A percentile compares a stretch with the other conserved stretches of the same genome.
Evolutionary conservation across 2,888 invertebrate genomes (phyloP).

Genomic region (Muscina levida): DNA sequence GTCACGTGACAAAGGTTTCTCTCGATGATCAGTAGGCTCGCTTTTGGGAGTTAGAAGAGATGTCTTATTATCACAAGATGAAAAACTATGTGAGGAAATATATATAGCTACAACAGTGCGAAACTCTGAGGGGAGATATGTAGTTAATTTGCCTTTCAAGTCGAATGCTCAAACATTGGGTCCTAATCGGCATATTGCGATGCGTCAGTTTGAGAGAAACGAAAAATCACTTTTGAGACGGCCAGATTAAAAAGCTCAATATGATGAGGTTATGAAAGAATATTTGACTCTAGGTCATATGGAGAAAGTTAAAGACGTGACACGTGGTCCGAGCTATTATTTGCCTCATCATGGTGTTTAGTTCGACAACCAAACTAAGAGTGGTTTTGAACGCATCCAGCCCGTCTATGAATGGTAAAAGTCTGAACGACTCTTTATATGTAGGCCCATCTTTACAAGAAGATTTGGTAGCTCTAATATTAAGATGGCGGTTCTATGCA

Average conservation of each 20-base stretch:
- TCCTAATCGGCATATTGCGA: constrained; percentile 5
- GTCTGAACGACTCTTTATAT: constrained; percentile 3
- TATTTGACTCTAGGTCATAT: constrained; percentile 21
- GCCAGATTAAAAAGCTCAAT: not conserved
- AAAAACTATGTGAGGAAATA: constrained; percentile 38
- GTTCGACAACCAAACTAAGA: no score
- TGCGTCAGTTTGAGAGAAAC: constrained; percentile 5
- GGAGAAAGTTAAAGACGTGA: not conserved
- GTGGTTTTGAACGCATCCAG: no score
- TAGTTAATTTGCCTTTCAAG: constrained; percentile 13
- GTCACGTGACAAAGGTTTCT: not conserved
- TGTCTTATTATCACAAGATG: constrained; percentile 18
- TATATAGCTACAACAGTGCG: constrained; percentile 12
- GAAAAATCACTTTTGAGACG: not conserved
- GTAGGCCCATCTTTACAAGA: not conserved
- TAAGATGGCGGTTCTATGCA: not conserved
- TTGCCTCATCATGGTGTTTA: constrained; percentile 12
- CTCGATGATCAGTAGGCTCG: not conserved
- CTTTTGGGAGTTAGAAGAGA: constrained; percentile 42
- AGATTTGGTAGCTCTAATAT: not conserved
- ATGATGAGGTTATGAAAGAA: constrained; percentile 23
- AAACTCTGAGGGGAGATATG: constrained; percentile 13
- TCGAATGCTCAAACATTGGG: not conserved
- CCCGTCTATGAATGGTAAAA: not conserved
- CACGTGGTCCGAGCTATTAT: constrained; percentile 14